These are phyloP conservation scores for Stenichneumon culpator DNA, from an alignment of 2,888 invertebrate species.

Conservation along the genomic window DNA sequence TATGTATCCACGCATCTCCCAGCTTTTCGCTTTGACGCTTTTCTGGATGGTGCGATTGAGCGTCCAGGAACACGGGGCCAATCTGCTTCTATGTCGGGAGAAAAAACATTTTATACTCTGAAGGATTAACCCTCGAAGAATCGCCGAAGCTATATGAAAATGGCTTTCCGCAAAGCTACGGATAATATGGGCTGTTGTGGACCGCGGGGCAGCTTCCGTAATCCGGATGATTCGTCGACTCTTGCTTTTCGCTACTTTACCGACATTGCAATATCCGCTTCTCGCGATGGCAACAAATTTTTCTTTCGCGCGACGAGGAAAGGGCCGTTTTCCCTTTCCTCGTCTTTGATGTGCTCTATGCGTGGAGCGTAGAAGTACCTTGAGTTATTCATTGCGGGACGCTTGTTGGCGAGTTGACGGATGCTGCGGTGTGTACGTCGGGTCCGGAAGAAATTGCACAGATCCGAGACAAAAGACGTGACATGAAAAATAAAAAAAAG, in stretches of 20 bases:
- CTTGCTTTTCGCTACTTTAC: background rate
- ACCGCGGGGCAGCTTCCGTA: background rate
- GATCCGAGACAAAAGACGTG: slow-evolving; percentile 32
- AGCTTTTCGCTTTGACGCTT: background rate
- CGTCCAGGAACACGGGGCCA: background rate
- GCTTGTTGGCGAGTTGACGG: slow-evolving; percentile 7
- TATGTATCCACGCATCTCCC: background rate
- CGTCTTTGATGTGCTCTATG: background rate
- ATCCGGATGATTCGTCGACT: background rate
- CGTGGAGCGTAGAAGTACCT: background rate
- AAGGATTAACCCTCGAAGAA: background rate
- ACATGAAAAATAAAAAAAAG: slow-evolving; percentile 8
- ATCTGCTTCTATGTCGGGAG: background rate
- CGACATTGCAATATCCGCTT: background rate
- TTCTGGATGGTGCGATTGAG: background rate
- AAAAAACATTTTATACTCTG: background rate
- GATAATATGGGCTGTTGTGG: too few species aligned
- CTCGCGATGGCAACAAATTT: too few species aligned
- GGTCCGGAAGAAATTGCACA: slow-evolving; percentile 29
- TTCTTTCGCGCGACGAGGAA: too few species aligned
- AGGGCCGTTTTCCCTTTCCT: too few species aligned
- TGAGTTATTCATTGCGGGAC: slow-evolving; percentile 13
- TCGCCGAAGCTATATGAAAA: too few species aligned
- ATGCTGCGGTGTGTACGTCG: background rate
- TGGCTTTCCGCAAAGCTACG: too few species aligned